A percentile compares a stretch with the other conserved stretches of the same genome.
phyloP scores from a whole-genome alignment of 1,140 invertebrate genomes.

The Tetramorium alpestre region DNA sequence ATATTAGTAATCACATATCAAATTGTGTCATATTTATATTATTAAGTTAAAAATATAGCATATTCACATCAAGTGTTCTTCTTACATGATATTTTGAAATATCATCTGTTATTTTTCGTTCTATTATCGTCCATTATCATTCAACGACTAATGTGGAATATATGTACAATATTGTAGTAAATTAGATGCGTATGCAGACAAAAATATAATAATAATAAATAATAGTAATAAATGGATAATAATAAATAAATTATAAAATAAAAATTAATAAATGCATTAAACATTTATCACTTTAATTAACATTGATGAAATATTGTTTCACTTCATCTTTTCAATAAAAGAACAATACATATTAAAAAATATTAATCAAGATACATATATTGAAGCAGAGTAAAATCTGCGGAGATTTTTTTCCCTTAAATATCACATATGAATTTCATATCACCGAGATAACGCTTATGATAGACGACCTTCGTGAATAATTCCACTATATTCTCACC shows the following conservation, averaged over 20 bases:
- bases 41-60: no score
- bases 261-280: background rate
- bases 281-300: background rate
- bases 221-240: no score
- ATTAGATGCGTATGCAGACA: background rate
- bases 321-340: background rate
- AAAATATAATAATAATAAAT: background rate
- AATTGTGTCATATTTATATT: no score
- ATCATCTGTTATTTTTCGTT: no score
- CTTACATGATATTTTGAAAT: no score
- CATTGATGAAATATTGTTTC: background rate
- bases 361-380: background rate
- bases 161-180: background rate
- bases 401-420: conserved; percentile 8
- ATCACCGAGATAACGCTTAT: conserved; percentile 7
- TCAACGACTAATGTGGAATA: no score
- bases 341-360: background rate
- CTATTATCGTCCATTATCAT: no score
- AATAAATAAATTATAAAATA: no score
- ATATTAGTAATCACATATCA: background rate
- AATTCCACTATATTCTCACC: conserved; percentile 9
- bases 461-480: conserved; percentile 32
- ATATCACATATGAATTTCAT: conserved; percentile 26
- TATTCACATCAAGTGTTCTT: no score
- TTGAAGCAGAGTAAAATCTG: background rate